Base-by-base conservation (phyloP, 2,888 invertebrate species). In the Tenthredo mesomela region DNA sequence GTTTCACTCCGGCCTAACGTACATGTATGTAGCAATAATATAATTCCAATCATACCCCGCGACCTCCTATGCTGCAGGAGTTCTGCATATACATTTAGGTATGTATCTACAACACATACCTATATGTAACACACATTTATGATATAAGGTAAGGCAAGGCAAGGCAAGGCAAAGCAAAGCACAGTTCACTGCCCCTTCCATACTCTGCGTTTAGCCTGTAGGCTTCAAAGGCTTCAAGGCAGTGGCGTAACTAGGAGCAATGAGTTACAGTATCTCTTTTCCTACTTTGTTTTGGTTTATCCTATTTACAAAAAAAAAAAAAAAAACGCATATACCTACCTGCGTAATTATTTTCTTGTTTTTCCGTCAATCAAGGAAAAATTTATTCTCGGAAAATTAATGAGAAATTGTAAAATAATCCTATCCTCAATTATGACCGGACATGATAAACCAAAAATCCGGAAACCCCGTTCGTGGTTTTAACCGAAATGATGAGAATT, bases 171-270 rank as follows among this genome's bases (percentile, higher is more conserved):
- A 71, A 71, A 10, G 71, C 71, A 43, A 71, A 40, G 40, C 71
- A 73, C 40, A 73, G 71, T 43, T 43, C 71, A 73, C 43, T 73
- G 40, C 71, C 40, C 71, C 43, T 40, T 21, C 71, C 21, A 29
- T 29, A 5, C 77, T 33, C 25, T 29, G 18, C 54, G 77, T 50
- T 77, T 54, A 77, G 77, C 54, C 77, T 54, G 77, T 50, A 77
- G 77, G 77, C 77, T 77, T 40, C 29, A 77, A 77, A 77, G 77
- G 77, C 77, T 54, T 77, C 25, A 18, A 77, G 77, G 50, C 77
- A 50, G 21, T 50, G 29, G 77, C 47, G 54, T 50, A 77, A 54
- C 77, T 29, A 77, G 47, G 10, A 54, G 18, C 33, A 54, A 77
- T 10, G 54, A 25, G 33, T 54, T 54, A 6, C 33, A 40, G 50